Conservation (phyloP, 2,113 vertebrate species). For the Hipposideros armiger region DNA sequence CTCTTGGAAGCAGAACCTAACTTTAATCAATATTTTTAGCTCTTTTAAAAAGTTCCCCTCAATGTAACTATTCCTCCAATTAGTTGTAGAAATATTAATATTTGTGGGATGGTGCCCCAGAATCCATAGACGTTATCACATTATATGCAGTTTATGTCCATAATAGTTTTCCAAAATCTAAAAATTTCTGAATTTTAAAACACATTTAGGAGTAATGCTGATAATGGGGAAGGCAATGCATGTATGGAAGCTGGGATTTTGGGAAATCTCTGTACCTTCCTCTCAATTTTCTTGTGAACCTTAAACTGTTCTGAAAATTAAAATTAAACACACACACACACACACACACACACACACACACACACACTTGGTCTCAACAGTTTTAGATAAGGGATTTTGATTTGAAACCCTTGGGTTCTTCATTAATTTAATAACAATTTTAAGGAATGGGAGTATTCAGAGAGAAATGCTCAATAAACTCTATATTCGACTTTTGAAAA, state of each 20-base stretch:
- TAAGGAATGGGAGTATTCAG: not conserved
- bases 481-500: not conserved
- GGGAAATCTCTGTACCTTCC: not conserved
- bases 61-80: not conserved
- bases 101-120: not conserved
- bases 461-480: not conserved
- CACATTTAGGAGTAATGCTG: not conserved
- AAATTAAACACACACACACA: not conserved
- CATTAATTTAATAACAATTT: constrained; percentile 31
- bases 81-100: not conserved
- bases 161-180: not conserved
- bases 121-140: not conserved
- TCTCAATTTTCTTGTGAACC: constrained; percentile 3
- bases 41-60: not conserved
- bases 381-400: not conserved
- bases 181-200: constrained; percentile 37
- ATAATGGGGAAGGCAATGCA: not conserved
- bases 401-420: not conserved
- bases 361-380: not conserved
- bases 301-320: not conserved
- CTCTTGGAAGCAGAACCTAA: not conserved
- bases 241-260: not conserved
- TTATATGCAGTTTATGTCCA: not conserved
- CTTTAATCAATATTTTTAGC: not conserved
- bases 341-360: not conserved